Base-by-base conservation (phyloP, 2,797 vertebrate species). In the Allobates femoralis region DNA sequence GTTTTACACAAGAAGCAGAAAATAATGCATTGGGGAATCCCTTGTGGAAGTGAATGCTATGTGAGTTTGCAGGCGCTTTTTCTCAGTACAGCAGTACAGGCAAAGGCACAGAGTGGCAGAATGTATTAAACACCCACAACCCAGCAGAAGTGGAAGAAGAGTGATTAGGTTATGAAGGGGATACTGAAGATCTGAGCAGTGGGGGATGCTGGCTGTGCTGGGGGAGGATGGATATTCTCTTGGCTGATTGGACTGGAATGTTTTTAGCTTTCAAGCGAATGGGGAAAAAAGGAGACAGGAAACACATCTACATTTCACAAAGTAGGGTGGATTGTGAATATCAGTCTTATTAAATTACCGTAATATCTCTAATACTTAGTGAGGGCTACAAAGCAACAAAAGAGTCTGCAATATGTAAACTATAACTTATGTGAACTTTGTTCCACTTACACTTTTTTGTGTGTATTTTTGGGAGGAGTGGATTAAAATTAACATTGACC, bases 241-340 rank as follows among this genome's bases (percentile, higher is more conserved):
- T 86, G 85, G 85, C 79, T 86, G 85, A 86, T 86, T 82, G 71
- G 71, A 69, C 50, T 86, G 85, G 79, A 86, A 82, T 86, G 74
- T 81, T n/a, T 76, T 73, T 75, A 76, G 71, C 60, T 82, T n/a
- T 67, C 85, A 64, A 56, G 79, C 41, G 55, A 74, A 51, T n/a
- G 16, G 46, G 71, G 34, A 55, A 84, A 85, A 86, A 58, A 55
- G 75, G 78, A 76, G 30, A 76, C 56, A 86, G 85, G 79, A 81
- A 86, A 86, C 69, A 80, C 84, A 86, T 74, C 66, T 76, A 55
- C 79, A 81, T 26, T 81, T 67, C 67, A 76, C 58, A 64, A 81
- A 81, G 51, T 71, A 71, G 76, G 67, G 28, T 26, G 46, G 67
- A 81, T 18, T 51, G 56, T 66, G n/a, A n/a, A 53, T 28, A 81